phyloP scores from a whole-genome alignment of 1,140 invertebrate genomes.

The Drosophila setifemur region DNA sequence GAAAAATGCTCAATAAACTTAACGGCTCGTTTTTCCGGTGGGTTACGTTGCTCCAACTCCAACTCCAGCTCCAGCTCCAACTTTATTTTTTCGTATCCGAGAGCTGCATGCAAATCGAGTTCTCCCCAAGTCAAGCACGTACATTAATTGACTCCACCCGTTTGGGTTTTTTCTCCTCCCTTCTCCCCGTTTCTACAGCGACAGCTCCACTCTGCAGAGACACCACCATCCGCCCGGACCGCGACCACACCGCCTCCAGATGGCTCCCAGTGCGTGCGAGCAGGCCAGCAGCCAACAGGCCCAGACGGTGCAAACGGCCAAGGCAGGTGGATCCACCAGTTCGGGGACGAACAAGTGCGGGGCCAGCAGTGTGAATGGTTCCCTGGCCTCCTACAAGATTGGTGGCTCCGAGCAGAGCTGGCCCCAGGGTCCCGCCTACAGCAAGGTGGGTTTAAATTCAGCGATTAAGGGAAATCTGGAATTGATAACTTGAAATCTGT shows the following conservation, averaged over 20 bases:
- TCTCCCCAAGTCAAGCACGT: conserved; percentile 55
- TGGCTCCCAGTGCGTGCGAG: conserved; percentile 80
- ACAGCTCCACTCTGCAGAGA: conserved; percentile 65
- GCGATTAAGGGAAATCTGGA: neutral
- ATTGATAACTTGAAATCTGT: neutral
- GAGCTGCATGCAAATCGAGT: conserved; percentile 55
- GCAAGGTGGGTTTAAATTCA: conserved; percentile 46
- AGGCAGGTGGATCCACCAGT: conserved; percentile 32
- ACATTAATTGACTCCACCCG: conserved; percentile 57
- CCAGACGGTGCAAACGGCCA: neutral
- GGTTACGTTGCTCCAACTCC: conserved; percentile 52
- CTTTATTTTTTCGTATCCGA: no score
- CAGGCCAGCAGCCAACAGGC: conserved; percentile 23
- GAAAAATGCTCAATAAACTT: conserved; percentile 70
- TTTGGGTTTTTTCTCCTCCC: conserved; percentile 34
- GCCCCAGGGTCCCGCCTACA: conserved; percentile 69
- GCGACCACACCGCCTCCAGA: conserved; percentile 29
- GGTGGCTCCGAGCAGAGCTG: conserved; percentile 78
- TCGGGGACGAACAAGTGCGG: conserved; percentile 66
- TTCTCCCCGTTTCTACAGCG: conserved; percentile 42
- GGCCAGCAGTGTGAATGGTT: conserved; percentile 71
- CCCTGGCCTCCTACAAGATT: conserved; percentile 78
- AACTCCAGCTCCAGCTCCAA: neutral
- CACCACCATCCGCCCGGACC: conserved; percentile 14
- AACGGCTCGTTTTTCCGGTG: conserved; percentile 77